A percentile compares a stretch with the other conserved stretches of the same genome.
Evolutionary conservation across 2,797 vertebrate species (phyloP).

Genomic region (Gallinago solitaria): DNA sequence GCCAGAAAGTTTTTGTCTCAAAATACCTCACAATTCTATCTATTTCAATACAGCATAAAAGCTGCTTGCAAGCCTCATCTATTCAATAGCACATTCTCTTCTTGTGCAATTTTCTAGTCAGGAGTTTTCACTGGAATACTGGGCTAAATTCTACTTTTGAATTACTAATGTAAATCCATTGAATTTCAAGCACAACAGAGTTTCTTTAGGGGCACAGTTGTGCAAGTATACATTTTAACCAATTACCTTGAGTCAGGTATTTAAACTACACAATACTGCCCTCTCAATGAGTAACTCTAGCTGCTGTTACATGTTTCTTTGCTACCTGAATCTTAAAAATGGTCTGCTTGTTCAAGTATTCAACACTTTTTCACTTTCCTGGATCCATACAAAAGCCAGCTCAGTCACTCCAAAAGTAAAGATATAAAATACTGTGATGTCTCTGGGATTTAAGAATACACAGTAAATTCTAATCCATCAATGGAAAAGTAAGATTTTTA

Average conservation of each 20-base stretch:
- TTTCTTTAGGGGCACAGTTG: background rate
- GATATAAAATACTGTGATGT: background rate
- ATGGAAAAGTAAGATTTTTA: background rate
- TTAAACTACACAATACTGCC: background rate
- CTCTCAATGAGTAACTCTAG: background rate
- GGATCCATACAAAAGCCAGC: background rate
- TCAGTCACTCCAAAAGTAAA: background rate
- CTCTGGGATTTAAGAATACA: background rate
- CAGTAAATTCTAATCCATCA: background rate
- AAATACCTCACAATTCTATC: background rate
- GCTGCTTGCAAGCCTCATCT: background rate
- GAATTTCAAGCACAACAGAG: background rate
- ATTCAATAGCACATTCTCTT: background rate
- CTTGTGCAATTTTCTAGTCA: background rate
- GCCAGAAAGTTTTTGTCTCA: background rate
- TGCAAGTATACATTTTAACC: background rate
- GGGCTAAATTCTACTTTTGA: background rate
- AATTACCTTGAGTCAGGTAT: background rate
- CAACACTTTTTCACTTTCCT: background rate
- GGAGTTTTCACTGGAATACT: background rate
- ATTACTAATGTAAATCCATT: background rate
- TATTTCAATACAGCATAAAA: background rate
- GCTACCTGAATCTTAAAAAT: background rate
- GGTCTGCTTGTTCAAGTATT: background rate
- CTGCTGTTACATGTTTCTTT: background rate